Evolutionary conservation across 2,888 invertebrate species (phyloP).

Genomic region (Bursaphelenchus okinawaensis): DNA sequence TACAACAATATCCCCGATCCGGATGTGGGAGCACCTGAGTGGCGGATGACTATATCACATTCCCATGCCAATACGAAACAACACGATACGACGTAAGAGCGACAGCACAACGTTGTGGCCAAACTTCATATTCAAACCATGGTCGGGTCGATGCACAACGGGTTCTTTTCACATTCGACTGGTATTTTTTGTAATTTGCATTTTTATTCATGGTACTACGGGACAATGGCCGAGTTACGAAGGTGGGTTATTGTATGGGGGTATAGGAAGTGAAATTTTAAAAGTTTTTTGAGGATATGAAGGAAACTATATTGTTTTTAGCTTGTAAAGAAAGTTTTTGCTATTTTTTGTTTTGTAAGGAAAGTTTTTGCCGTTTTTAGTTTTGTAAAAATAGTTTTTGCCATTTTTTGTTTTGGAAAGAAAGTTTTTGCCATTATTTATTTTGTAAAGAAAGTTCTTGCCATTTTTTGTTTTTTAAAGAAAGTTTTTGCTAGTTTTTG

Average conservation of each 20-base stretch:
- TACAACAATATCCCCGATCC: too few species aligned
- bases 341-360: constrained; percentile 7
- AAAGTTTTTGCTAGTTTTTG: background rate
- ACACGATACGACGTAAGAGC: too few species aligned
- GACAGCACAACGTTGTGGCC: background rate
- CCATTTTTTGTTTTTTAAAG: background rate
- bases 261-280: background rate
- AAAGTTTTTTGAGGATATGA: background rate
- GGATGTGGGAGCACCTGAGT: background rate
- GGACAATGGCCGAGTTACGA: constrained; percentile 15
- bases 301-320: background rate
- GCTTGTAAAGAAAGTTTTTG: background rate
- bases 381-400: background rate
- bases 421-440: background rate
- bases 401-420: too few species aligned
- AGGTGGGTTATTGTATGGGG: constrained; percentile 2
- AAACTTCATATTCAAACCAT: background rate
- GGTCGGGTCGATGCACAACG: background rate
- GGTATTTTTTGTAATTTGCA: background rate
- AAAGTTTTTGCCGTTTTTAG: background rate
- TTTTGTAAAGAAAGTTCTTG: background rate
- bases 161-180: background rate
- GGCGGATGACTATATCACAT: background rate
- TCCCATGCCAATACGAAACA: background rate
- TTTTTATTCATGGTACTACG: background rate